Evolutionary conservation across 2,113 vertebrate genomes (phyloP).

Genomic region (Epinephelus cyanopodus): DNA sequence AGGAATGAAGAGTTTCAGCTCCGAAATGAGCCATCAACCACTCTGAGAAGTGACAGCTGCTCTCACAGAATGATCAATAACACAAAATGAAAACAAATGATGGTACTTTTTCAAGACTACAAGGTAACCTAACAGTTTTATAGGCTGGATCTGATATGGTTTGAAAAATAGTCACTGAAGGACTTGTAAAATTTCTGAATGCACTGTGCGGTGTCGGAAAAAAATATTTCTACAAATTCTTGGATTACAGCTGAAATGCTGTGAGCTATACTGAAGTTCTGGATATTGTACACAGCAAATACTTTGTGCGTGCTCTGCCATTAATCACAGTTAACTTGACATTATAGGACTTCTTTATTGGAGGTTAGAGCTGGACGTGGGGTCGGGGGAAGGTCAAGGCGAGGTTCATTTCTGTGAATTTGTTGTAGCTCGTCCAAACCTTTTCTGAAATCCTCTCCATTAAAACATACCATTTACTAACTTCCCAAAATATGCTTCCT

Average conservation of each 20-base stretch:
- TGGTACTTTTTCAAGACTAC: background rate
- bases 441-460: background rate
- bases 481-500: background rate
- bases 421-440: slow-evolving; percentile 21
- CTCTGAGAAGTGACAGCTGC: slow-evolving; percentile 43
- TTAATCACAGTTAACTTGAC: slow-evolving; percentile 79
- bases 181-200: slow-evolving; percentile 1
- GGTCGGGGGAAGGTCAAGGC: slow-evolving; percentile 59
- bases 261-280: slow-evolving; percentile 50
- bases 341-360: slow-evolving; percentile 70
- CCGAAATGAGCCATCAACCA: slow-evolving; percentile 56
- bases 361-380: slow-evolving; percentile 55
- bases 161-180: slow-evolving; percentile 11
- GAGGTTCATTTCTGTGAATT: slow-evolving; percentile 49
- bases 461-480: background rate
- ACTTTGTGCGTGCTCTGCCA: slow-evolving; percentile 64
- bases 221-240: slow-evolving; percentile 56
- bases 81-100: slow-evolving; percentile 51
- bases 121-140: slow-evolving; percentile 14
- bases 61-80: slow-evolving; percentile 51
- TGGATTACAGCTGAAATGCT: slow-evolving; percentile 47
- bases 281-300: slow-evolving; percentile 69
- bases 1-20: slow-evolving; percentile 52
- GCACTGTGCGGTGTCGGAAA: background rate
- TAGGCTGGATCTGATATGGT: background rate